Evolutionary conservation across 2,113 vertebrate species (phyloP), one percentile per base, ranked within the genome.

Genomic region (Plestiodon gilberti): DNA sequence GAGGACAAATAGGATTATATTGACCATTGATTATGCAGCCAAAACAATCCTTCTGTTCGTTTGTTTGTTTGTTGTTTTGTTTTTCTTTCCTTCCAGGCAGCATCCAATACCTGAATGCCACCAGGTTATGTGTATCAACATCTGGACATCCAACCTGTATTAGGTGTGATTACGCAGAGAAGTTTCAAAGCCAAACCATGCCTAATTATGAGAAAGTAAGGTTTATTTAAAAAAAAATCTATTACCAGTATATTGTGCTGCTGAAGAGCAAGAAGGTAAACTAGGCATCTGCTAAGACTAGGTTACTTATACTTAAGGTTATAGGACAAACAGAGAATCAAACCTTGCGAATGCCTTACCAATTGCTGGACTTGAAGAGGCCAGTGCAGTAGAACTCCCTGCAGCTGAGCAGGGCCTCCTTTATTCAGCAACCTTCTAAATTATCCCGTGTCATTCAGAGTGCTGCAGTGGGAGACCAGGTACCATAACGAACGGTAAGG

Each of bases 121-220:
- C 93, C 69, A 94, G 93, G 89, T 94, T 96, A 69, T 95, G 91
- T 4, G 88, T 95, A 70, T 78, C 62, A 81, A 75, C 64, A 28
- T 2, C 43, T 48, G 83, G 74, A 33, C 14, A 15, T 10, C 90
- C 59, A 10, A 30, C 25, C 67, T 95, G 94, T 77, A 48, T 96
- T 91, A 69, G 81, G 65, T 95, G 93, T 84, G 91, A 94, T 80
- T 96, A 95, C 71, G 92, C 84, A 13, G 88, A 94, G 81, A 43
- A 80, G 4, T 95, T 96, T 91, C 69, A 75, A 81, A 91, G 59
- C 65, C 92, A 95, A 92, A 92, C 81, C 78, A 92, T 59, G 67
- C 69, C 84, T 8, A n/a, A 65, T 2, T 89, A 87, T 0, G 74
- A 78, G 77, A 90, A 85, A 87, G 93, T 94, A 91, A 95, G 94